phyloP scores from a whole-genome alignment of 2,888 invertebrate genomes.

The Reticulitermes lucifugus region DNA sequence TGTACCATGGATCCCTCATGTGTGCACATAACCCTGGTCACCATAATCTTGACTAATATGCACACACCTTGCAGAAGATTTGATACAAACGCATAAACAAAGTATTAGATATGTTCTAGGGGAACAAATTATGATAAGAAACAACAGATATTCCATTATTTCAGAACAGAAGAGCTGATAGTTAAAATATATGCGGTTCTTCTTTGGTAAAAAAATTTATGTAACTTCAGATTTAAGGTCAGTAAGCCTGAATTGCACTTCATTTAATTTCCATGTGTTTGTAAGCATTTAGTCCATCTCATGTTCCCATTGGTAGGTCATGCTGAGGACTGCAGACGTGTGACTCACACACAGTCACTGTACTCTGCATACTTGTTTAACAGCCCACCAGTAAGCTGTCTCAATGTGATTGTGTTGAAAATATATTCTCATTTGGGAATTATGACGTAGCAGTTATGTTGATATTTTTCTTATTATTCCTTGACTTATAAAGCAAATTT shows the following conservation, averaged over 20 bases:
- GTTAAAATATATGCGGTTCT: neutral
- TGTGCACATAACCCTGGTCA: neutral
- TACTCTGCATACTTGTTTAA: too few species aligned
- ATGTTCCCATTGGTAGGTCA: too few species aligned
- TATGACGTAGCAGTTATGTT: neutral
- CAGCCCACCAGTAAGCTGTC: too few species aligned
- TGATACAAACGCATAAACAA: neutral
- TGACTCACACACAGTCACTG: too few species aligned
- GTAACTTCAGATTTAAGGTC: neutral
- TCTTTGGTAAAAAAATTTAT: neutral
- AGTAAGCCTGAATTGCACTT: too few species aligned
- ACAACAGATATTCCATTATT: neutral
- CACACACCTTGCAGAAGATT: neutral
- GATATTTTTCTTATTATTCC: neutral
- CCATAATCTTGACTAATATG: neutral
- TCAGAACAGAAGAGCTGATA: neutral
- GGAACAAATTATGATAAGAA: neutral
- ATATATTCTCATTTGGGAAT: neutral
- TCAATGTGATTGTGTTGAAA: neutral
- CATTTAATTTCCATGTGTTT: too few species aligned
- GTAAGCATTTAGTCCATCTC: too few species aligned
- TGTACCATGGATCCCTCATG: neutral
- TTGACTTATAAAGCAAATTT: neutral
- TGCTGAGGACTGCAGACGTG: too few species aligned
- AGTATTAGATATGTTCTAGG: neutral